Evolutionary conservation across 2,797 vertebrate genomes (phyloP), one percentile per base, ranked within the genome.

Genomic region (Sardinella longiceps): DNA sequence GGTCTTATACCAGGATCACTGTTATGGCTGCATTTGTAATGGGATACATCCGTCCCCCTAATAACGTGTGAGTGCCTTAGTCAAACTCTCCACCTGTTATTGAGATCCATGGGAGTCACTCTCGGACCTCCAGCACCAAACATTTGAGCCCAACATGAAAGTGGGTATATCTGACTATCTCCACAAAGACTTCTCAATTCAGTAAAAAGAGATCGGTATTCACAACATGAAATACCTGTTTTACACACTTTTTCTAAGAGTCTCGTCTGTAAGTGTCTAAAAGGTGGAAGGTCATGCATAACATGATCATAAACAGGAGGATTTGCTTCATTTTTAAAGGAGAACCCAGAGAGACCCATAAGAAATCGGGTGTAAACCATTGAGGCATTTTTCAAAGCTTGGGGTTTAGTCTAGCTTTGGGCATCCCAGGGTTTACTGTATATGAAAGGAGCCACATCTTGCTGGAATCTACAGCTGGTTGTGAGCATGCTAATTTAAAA

Each of bases 331-430:
- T 30, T 77, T 77, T 77, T 70, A 77, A 23, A 37, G 23, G 18
- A 10, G 2, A 77, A 23, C 6, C 37, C 1, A 37, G 15, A 70
- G 33, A 23, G 70, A 37, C 2, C 66, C 66, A 9, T 74, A 39
- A 77, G 7, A 77, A 77, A 77, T 77, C 20, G 33, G 0, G 37
- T 43, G 43, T 43, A 77, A 37, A 77, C 37, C 70, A 23, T 23
- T 23, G 37, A 37, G 9, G 33, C 70, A 43, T 37, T 77, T 77
- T 77, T 77, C 70, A 86, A 90, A 92, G 93, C 94, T 92, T 93
- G 91, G 83, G 86, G 87, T 89, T 89, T 37, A 53, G 63, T 81
- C 25, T 87, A 53, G 63, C 82, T 28, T 87, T 87, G 50, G 10
- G 85, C 82, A 86, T 88, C 83, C 86, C 86, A 86, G 88, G 87